A percentile compares a stretch with the other conserved stretches of the same genome.
Conservation (phyloP, 2,113 vertebrate genomes). For the Crotalus tigris region DNA sequence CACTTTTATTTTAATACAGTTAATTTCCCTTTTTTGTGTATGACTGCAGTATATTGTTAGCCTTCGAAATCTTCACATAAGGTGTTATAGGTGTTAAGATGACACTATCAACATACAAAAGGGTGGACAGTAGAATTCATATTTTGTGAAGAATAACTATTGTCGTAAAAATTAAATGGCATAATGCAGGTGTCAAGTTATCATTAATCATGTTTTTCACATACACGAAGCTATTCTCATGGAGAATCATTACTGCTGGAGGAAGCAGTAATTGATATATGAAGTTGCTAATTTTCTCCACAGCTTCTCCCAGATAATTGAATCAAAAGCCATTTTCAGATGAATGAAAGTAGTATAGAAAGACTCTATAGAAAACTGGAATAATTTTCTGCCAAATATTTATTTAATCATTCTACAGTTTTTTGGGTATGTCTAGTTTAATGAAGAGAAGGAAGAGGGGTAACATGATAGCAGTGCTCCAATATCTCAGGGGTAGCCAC, state of each 20-base stretch:
- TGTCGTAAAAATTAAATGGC: not conserved
- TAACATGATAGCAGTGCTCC: too few relatives aligned
- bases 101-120: not conserved
- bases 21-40: not conserved
- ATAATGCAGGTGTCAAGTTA: not conserved
- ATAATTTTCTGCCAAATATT: not conserved
- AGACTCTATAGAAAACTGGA: not conserved
- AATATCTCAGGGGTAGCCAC: too few relatives aligned
- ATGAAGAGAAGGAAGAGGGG: too few relatives aligned
- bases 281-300: not conserved
- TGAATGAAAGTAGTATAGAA: not conserved
- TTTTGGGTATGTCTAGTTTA: not conserved
- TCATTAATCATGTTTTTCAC: not conserved
- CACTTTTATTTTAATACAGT: not conserved
- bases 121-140: not conserved
- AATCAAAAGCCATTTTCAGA: not conserved
- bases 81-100: not conserved
- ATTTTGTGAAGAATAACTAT: not conserved
- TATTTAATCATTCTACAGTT: not conserved
- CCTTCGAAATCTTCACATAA: not conserved
- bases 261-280: not conserved
- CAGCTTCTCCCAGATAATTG: not conserved
- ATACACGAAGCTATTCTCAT: not conserved
- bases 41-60: not conserved
- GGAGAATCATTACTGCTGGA: not conserved